Conservation (phyloP, 2,113 vertebrate genomes). For the Microcebus tavaratra region DNA sequence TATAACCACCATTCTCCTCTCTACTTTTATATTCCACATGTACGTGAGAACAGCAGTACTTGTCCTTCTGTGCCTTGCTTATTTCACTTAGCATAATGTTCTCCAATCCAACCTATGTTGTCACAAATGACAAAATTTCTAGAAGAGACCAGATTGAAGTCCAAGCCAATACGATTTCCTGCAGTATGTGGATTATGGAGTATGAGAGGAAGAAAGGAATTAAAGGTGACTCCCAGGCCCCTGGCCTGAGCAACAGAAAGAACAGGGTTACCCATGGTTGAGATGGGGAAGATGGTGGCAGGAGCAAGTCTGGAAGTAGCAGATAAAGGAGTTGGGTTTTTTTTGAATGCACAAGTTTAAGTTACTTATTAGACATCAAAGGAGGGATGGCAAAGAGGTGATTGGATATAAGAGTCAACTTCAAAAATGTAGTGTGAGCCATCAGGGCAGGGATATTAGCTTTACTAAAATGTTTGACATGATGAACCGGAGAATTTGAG, state of each 20-base stretch:
- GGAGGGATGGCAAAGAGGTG: neutral
- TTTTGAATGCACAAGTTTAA: neutral
- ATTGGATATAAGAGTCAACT: neutral
- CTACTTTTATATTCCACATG: neutral
- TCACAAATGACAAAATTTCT: neutral
- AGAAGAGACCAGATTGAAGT: neutral
- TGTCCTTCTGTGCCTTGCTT: neutral
- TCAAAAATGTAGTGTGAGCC: rapidly evolving
- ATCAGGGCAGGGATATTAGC: neutral
- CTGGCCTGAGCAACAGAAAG: neutral
- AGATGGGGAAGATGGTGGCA: neutral
- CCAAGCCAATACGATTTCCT: neutral
- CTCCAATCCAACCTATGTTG: neutral
- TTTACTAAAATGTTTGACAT: neutral
- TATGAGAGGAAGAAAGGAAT: neutral
- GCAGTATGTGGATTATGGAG: rapidly evolving
- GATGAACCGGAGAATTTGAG: neutral
- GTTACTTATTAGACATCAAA: neutral
- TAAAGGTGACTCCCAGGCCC: neutral
- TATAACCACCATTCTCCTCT: neutral
- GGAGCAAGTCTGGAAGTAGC: neutral
- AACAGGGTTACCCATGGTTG: neutral
- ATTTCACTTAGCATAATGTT: neutral
- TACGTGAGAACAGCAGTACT: neutral
- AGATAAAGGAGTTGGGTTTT: neutral